These are phyloP conservation scores for Prunella fulvescens DNA, from an alignment of 2,113 vertebrate species.

Conservation along the genomic window DNA sequence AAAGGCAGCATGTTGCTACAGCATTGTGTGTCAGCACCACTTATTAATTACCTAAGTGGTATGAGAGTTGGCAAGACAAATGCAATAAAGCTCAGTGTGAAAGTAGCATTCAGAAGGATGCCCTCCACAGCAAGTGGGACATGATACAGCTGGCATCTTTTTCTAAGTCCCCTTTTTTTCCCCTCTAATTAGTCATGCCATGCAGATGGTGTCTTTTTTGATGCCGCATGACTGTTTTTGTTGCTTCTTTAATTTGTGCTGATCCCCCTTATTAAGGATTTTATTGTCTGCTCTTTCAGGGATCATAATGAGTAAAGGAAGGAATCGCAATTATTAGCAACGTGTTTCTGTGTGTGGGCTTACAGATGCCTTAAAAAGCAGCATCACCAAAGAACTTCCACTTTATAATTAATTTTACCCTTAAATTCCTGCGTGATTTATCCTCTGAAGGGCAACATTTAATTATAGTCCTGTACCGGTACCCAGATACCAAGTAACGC, in stretches of 20 bases:
- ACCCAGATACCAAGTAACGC: conserved; percentile 19
- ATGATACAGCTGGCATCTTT: neutral
- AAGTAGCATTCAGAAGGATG: neutral
- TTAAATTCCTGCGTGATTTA: conserved; percentile 46
- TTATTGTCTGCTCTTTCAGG: neutral
- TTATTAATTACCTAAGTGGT: neutral
- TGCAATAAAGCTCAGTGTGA: neutral
- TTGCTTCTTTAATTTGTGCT: neutral
- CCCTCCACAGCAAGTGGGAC: neutral
- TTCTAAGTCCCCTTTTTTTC: neutral
- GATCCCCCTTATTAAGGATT: conserved; percentile 14
- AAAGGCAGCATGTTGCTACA: neutral
- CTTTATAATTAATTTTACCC: conserved; percentile 56
- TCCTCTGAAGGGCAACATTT: conserved; percentile 22
- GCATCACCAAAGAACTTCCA: conserved; percentile 7
- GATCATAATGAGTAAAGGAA: conserved; percentile 6
- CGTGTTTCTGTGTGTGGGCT: neutral
- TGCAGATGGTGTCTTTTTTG: neutral
- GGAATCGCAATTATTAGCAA: neutral
- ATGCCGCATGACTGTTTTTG: neutral
- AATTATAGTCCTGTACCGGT: conserved; percentile 43
- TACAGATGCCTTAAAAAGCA: conserved; percentile 11
- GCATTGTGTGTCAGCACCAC: neutral
- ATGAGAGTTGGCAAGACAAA: neutral
- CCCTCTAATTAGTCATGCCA: neutral